Evolutionary conservation across 92 coral and sea anemone species (phyloP).

Genomic region (Montipora capitata): DNA sequence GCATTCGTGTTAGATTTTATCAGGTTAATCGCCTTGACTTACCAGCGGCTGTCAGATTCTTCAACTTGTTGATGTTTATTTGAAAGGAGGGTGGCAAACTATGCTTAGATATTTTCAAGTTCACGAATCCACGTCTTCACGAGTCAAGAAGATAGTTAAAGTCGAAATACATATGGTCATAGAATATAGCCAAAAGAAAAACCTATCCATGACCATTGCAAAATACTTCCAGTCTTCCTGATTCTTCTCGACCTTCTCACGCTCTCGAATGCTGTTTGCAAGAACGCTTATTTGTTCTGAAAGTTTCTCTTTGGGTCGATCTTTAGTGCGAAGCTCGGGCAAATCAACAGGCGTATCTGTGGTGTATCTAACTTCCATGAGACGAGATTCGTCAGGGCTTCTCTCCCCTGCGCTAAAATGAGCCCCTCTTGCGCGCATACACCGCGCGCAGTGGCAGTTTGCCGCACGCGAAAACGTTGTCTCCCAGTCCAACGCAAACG

Average conservation of each 20-base stretch:
- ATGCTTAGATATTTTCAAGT: not conserved
- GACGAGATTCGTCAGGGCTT: slow-evolving; percentile 87
- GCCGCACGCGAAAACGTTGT: slow-evolving; percentile 88
- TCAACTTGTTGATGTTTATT: not conserved
- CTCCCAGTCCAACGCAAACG: slow-evolving; percentile 79
- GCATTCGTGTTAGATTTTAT: no score
- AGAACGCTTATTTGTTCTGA: slow-evolving; percentile 88
- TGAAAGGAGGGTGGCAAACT: not conserved
- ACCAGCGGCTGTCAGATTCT: not conserved
- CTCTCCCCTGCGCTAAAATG: slow-evolving; percentile 59
- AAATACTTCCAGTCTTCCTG: slow-evolving; percentile 97
- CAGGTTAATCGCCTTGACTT: no score
- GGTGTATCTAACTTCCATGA: slow-evolving; percentile 76
- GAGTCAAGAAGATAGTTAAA: slow-evolving; percentile 81
- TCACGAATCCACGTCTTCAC: slow-evolving; percentile 16
- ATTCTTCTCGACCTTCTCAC: slow-evolving; percentile 87
- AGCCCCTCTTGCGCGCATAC: slow-evolving; percentile 80
- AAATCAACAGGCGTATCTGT: slow-evolving; percentile 81
- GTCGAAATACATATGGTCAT: slow-evolving; percentile 92
- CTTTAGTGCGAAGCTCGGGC: slow-evolving; percentile 73
- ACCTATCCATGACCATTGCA: slow-evolving; percentile 97
- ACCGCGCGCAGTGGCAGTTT: slow-evolving; percentile 90
- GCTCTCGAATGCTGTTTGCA: slow-evolving; percentile 87
- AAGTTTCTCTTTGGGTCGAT: slow-evolving; percentile 67
- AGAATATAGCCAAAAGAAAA: slow-evolving; percentile 92